Base-by-base conservation (phyloP, 1,140 invertebrate genomes). In the Drosophila ambigua region DNA sequence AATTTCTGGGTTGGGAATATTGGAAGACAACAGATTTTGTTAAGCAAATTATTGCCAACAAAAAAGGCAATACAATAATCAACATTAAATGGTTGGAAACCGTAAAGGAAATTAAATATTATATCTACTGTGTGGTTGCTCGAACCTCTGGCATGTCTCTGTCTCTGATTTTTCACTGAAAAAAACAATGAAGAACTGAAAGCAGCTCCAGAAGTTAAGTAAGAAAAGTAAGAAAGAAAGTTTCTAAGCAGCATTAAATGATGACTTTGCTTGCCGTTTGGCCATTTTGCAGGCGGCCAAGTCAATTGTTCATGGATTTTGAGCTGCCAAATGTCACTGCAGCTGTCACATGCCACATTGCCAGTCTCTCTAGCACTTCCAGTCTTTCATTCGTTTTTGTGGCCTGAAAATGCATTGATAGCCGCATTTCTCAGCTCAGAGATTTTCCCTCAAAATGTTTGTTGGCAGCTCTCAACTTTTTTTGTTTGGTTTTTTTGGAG, bases 291-390 rank as follows among this genome's bases (percentile, higher is more conserved):
- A 64, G 45, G 26, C 8, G 35, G 4, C 35, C 5, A 53, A 55
- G 65, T 77, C 74, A 77, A 77, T 77, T 77, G 74, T 55, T 77
- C 73, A 55, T 74, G 71, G 72, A 60, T 74, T 68, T 69, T 74
- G 71, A 54, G 71, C 63, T 39, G 31, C 31, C 26, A 35, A 3
- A 9, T 35, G 31, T 61, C 57, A 67, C 62, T 26, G 64, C 59
- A 35, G 61, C 65, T 49, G 63, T 53, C 64, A 73, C 64, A 73
- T 9, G 63, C 58, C 64, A 73, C 64, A 73, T 9, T 59, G 63
- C 35, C 52, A 46, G 26, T 54, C 15, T 44, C 39, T 13, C 15
- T 50, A 16, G 5, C 9, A 8, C 5, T 7, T 35, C n/a, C 50
- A 2, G 26, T 53, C 51, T 53, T 16, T 9, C n/a, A 44, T 28